These are phyloP conservation scores for Bemisia tabaci DNA, from an alignment of 1,140 invertebrate genomes.

Conservation along the genomic window DNA sequence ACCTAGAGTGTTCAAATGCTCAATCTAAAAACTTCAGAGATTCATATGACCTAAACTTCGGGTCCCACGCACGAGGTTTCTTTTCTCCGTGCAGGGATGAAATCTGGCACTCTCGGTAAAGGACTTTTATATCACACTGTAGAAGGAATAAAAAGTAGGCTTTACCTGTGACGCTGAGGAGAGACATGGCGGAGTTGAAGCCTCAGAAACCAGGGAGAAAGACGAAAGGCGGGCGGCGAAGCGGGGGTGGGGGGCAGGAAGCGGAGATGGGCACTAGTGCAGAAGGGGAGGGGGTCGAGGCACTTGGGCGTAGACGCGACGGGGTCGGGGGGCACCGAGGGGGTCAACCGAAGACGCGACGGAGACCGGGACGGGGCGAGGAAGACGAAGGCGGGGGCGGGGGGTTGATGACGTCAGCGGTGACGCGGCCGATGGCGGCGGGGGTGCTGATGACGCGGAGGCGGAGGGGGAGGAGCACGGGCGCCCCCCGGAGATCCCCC, in stretches of 20 bases:
- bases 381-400: not conserved
- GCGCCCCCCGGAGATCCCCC: not conserved
- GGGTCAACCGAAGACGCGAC: no score
- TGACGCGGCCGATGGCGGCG: not conserved
- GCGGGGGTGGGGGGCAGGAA: not conserved
- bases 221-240: not conserved
- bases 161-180: not conserved
- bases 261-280: no score
- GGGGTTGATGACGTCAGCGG: not conserved
- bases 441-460: not conserved
- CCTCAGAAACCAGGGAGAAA: not conserved
- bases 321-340: not conserved
- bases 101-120: no score
- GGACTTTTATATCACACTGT: no score
- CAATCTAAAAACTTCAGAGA: no score
- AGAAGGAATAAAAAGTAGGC: no score
- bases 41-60: no score
- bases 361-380: not conserved
- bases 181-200: not conserved
- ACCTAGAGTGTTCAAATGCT: no score
- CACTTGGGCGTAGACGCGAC: not conserved
- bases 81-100: no score
- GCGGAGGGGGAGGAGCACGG: not conserved
- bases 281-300: not conserved
- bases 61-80: no score